Evolutionary conservation across 2,113 vertebrate genomes (phyloP), one percentile per base, ranked within the genome.

Genomic region (Chaetorhynchus papuensis): DNA sequence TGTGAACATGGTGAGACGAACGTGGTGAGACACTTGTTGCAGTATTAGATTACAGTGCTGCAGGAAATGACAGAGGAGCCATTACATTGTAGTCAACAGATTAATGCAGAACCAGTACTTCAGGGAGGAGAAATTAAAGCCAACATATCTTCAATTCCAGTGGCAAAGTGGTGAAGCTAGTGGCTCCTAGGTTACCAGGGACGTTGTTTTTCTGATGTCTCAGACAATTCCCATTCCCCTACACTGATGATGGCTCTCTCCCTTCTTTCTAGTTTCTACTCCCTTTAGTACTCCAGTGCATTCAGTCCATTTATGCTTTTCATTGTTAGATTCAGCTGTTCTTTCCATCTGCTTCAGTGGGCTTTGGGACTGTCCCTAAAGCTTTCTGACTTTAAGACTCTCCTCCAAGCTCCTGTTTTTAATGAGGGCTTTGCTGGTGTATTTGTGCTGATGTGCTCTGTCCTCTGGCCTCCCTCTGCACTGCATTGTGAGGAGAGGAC

Each of bases 31-130:
- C 1, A 15, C 54, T 80, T 72, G 49, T 69, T 69, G 86, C 70
- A 79, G 82, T 30, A 96, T 66, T 93, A 86, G 82, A 86, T 95
- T 94, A 91, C n/a, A 84, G 82, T 41, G 52, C 80, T 93, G 77
- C 86, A 91, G 89, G 88, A 95, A 96, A 92, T 70, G 70, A 45
- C 70, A 83, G 70, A 39, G 64, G 37, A 88, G 39, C 22, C 65
- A 91, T 83, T 91, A 39, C 59, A 23, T 90, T 91, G 49, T 1
- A 86, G 94, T 39, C 44, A 83, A 61, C 56, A 91, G 83, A 88
- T 94, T 65, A 78, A 65, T 68, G 56, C 76, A 93, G 61, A 81
- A 41, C 37, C 47, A 81, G 30, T 64, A 30, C 47, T 86, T 86
- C 76, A 81, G 71, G 8, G 15, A 90, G 88, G 49, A 86, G 56